These are phyloP conservation scores for Dendrocincla fuliginosa DNA, from an alignment of 2,797 vertebrate genomes.

Conservation along the genomic window DNA sequence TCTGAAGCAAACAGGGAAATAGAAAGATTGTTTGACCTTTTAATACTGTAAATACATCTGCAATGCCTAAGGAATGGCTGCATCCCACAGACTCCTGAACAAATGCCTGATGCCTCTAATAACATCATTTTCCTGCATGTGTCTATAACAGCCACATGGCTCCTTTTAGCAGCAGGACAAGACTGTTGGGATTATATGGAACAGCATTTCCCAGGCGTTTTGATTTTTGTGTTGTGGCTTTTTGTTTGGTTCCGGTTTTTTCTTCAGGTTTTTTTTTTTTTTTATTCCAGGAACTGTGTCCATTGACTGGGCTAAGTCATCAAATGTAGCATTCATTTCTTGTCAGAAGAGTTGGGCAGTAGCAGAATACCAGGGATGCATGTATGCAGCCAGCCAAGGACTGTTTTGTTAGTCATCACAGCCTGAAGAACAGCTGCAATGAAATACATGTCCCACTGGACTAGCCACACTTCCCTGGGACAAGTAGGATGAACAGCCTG, in stretches of 20 bases:
- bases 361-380: background rate
- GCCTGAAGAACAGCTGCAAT: background rate
- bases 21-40: conserved; percentile 70
- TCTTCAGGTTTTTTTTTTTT: background rate
- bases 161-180: background rate
- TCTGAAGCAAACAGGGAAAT: conserved; percentile 60
- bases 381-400: background rate
- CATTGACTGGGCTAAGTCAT: background rate
- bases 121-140: background rate
- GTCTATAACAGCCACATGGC: background rate
- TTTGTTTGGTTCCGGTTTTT: background rate
- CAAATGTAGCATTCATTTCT: background rate
- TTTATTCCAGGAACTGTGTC: background rate
- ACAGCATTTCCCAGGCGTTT: background rate
- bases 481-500: background rate
- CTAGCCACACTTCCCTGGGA: background rate
- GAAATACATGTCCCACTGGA: background rate
- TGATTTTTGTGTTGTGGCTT: background rate
- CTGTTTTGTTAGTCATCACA: background rate
- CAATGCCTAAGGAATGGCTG: conserved; percentile 23
- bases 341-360: background rate
- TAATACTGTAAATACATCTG: conserved; percentile 64
- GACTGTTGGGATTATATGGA: background rate
- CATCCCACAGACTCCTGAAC: conserved; percentile 36
- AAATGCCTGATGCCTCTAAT: conserved; percentile 44